A percentile compares a stretch with the other conserved stretches of the same genome.
phyloP scores from a whole-genome alignment of 2,113 vertebrate genomes.

The Phrynosoma blainvillii region DNA sequence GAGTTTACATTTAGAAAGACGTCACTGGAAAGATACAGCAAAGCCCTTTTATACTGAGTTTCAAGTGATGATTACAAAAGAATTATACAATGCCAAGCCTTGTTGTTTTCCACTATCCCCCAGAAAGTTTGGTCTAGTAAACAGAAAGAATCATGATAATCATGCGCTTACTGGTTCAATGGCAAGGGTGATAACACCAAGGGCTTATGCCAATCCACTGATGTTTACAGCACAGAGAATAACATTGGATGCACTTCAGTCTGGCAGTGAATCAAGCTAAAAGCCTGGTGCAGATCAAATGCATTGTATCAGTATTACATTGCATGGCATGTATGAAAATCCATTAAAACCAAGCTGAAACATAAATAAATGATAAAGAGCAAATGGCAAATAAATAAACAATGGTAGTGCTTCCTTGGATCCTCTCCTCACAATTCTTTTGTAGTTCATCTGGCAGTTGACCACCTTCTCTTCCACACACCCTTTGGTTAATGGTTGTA shows the following conservation, averaged over 20 bases:
- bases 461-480: too few relatives aligned
- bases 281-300: not conserved
- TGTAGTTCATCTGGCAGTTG: too few relatives aligned
- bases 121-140: not conserved
- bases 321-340: not conserved
- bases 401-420: not conserved
- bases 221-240: not conserved
- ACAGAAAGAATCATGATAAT: not conserved
- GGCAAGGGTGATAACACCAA: slow-evolving; percentile 2
- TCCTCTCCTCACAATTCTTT: not conserved
- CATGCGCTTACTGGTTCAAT: not conserved
- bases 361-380: not conserved
- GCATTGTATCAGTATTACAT: not conserved
- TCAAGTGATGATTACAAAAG: not conserved
- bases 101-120: not conserved
- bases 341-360: not conserved
- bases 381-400: not conserved
- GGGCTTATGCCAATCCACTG: not conserved
- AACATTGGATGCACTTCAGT: not conserved
- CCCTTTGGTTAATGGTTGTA: too few relatives aligned
- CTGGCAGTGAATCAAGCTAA: not conserved
- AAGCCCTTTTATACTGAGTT: not conserved
- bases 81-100: not conserved
- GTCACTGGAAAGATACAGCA: slow-evolving; percentile 8
- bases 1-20: slow-evolving; percentile 21